Conservation (phyloP, 2,888 invertebrate species). For the Ferrisia virgata region DNA sequence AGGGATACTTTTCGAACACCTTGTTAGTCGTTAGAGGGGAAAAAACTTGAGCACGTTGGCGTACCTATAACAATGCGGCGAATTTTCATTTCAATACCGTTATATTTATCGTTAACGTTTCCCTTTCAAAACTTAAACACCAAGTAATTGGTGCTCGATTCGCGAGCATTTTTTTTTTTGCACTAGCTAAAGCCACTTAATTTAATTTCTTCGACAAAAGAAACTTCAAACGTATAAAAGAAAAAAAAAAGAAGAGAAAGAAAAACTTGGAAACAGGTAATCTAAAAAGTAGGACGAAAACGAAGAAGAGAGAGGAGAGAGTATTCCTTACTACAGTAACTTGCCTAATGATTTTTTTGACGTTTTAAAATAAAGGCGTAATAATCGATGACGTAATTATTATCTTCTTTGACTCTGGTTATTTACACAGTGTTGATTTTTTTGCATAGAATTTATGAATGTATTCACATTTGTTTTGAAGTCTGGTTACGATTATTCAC, state of each 20-base stretch:
- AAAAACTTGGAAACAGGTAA: background rate
- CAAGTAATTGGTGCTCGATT: background rate
- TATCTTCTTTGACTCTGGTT: too few relatives aligned
- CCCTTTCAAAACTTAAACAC: conserved; percentile 10
- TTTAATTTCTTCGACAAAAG: conserved; percentile 15
- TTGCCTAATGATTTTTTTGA: background rate
- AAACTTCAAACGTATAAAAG: conserved; percentile 6
- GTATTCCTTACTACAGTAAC: background rate
- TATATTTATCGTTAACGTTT: background rate
- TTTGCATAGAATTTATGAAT: too few relatives aligned
- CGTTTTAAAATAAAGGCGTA: background rate
- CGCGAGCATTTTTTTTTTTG: background rate
- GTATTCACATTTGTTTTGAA: too few relatives aligned
- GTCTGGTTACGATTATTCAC: too few relatives aligned
- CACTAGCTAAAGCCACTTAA: background rate
- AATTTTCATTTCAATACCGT: conserved; percentile 3
- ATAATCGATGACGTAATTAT: background rate
- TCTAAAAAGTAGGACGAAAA: background rate
- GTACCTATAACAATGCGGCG: conserved; percentile 1
- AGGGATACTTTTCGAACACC: background rate
- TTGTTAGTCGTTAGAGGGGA: background rate
- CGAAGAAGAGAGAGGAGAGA: background rate
- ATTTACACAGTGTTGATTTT: too few relatives aligned
- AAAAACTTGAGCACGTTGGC: background rate
- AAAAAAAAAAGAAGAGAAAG: background rate